These are phyloP conservation scores for Nemotelus pantherinus DNA, from an alignment of 2,888 invertebrate genomes.

Conservation along the genomic window DNA sequence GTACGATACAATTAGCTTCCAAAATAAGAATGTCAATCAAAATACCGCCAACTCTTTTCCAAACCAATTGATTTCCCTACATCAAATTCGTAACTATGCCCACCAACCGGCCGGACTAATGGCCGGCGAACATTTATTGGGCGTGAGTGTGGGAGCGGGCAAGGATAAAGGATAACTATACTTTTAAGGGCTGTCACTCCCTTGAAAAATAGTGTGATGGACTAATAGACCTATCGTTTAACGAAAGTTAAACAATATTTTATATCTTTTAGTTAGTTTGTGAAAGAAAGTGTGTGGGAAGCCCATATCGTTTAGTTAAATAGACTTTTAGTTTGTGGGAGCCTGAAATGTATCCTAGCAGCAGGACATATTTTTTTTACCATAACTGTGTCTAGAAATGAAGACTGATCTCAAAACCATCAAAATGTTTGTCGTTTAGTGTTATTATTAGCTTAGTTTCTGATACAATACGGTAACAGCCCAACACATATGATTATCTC, in stretches of 20 bases:
- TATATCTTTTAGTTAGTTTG: too few species aligned
- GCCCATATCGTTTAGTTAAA: conserved; percentile 21
- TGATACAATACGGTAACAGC: too few species aligned
- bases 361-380: too few species aligned
- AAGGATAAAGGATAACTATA: conserved; percentile 51
- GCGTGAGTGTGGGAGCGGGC: conserved; percentile 58
- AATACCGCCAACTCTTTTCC: conserved; percentile 78
- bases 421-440: too few species aligned
- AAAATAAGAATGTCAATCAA: conserved; percentile 72
- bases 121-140: conserved; percentile 73
- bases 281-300: background rate
- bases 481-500: too few species aligned
- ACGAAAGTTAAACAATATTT: too few species aligned
- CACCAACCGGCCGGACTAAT: conserved; percentile 85
- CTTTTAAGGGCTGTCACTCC: conserved; percentile 44
- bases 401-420: too few species aligned
- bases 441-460: too few species aligned
- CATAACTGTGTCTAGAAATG: too few species aligned
- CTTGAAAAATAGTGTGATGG: conserved; percentile 38
- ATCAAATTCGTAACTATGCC: conserved; percentile 96
- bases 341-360: background rate
- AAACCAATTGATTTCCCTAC: conserved; percentile 92
- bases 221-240: conserved; percentile 2
- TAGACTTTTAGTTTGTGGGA: conserved; percentile 13
- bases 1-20: conserved; percentile 90